Conservation (phyloP, 2,113 vertebrate species). For the Lonchura striata region DNA sequence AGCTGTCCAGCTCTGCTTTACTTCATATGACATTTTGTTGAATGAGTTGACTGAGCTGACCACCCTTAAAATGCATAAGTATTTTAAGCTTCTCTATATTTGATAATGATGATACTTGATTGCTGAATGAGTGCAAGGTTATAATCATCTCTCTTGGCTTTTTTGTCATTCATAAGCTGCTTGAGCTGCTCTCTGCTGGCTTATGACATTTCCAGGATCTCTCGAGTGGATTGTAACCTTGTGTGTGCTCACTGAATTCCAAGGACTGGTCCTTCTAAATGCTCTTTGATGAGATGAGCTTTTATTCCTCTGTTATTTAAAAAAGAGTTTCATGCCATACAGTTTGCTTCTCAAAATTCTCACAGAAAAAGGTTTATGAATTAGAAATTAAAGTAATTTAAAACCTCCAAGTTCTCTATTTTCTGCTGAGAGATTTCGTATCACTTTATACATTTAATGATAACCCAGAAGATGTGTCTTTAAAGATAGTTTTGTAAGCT, state of each 20-base stretch:
- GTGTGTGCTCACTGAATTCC: background rate
- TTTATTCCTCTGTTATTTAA: background rate
- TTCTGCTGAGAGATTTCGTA: background rate
- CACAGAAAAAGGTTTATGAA: background rate
- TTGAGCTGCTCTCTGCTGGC: constrained; percentile 3
- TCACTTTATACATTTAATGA: background rate
- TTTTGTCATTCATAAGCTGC: constrained; percentile 48
- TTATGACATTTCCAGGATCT: constrained; percentile 28
- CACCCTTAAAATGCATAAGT: background rate
- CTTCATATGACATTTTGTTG: background rate
- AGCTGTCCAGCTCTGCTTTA: background rate
- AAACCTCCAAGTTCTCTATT: background rate
- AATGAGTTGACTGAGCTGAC: background rate
- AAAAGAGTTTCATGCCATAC: background rate
- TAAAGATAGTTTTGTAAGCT: background rate
- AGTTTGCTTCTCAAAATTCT: background rate
- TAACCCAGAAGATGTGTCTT: background rate
- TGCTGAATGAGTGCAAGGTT: constrained; percentile 35
- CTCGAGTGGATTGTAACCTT: constrained; percentile 39
- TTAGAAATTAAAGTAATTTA: background rate
- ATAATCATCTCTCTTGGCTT: constrained; percentile 29
- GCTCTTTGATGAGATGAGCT: background rate
- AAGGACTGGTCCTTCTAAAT: constrained; percentile 2
- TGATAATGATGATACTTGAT: constrained; percentile 40
- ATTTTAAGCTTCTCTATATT: constrained; percentile 33